A percentile compares a stretch with the other conserved stretches of the same genome.
Conservation (phyloP, 2,113 vertebrate species). For the Pontoporia blainvillei region DNA sequence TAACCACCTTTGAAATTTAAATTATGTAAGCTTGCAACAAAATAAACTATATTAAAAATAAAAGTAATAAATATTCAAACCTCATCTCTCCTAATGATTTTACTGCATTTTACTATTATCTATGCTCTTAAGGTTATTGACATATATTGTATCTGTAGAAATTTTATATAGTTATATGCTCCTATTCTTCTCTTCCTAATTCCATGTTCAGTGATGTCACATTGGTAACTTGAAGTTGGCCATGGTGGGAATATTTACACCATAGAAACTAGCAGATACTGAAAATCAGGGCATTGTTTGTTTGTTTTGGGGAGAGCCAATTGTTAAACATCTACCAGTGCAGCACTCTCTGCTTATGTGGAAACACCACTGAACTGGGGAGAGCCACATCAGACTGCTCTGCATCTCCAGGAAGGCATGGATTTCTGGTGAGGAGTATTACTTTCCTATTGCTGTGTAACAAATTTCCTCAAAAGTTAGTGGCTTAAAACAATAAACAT, state of each 20-base stretch:
- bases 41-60: background rate
- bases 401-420: background rate
- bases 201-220: background rate
- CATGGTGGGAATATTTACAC: background rate
- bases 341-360: background rate
- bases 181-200: background rate
- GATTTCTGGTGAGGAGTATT: background rate
- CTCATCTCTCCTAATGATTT: background rate
- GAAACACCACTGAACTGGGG: background rate
- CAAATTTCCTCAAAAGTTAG: background rate
- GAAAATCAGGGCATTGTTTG: background rate
- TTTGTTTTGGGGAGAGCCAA: background rate
- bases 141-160: background rate
- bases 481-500: background rate
- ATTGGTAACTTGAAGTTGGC: background rate
- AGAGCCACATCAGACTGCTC: background rate
- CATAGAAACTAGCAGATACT: background rate
- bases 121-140: background rate
- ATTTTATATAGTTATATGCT: background rate
- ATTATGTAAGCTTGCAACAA: background rate
- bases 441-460: background rate
- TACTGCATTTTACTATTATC: background rate
- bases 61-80: background rate
- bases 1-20: background rate
- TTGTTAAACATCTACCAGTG: background rate